phyloP scores from a whole-genome alignment of 2,888 invertebrate genomes.

The Idaea straminata region DNA sequence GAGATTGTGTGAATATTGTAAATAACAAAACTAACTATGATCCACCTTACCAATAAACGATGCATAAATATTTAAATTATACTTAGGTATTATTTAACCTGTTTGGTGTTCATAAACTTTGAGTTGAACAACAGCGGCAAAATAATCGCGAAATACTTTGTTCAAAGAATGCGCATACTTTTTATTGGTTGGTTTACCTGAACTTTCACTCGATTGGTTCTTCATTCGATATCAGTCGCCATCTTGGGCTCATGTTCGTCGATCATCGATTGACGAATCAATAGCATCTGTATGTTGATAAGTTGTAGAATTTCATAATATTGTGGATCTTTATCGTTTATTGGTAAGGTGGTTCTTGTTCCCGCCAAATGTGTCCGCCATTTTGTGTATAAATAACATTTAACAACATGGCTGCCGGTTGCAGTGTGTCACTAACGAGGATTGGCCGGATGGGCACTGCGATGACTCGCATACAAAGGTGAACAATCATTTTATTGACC shows the following conservation, averaged over 20 bases:
- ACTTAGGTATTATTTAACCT: no score
- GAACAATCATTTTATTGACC: conserved; percentile 46
- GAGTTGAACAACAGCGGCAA: no score
- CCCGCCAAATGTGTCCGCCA: conserved; percentile 38
- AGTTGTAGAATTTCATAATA: conserved; percentile 21
- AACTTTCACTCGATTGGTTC: no score
- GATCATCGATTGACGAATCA: no score
- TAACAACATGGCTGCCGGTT: conserved; percentile 66
- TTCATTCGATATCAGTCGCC: no score
- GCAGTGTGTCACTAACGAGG: conserved; percentile 69
- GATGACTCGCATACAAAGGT: conserved; percentile 76
- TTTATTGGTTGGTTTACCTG: no score
- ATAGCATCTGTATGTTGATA: no score
- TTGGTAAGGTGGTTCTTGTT: background rate
- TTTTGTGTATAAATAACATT: conserved; percentile 69
- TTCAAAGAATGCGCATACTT: no score
- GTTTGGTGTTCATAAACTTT: no score
- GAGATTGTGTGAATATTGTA: conserved; percentile 12
- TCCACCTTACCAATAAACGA: background rate
- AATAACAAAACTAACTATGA: conserved; percentile 16
- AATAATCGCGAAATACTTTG: no score
- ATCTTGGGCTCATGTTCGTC: no score
- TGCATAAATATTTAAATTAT: no score
- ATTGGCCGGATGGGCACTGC: conserved; percentile 69
- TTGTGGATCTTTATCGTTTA: conserved; percentile 31